Evolutionary conservation across 92 coral and sea anemone species (phyloP), one percentile per base, ranked within the genome.

Genomic region (Blastomussa wellsi): DNA sequence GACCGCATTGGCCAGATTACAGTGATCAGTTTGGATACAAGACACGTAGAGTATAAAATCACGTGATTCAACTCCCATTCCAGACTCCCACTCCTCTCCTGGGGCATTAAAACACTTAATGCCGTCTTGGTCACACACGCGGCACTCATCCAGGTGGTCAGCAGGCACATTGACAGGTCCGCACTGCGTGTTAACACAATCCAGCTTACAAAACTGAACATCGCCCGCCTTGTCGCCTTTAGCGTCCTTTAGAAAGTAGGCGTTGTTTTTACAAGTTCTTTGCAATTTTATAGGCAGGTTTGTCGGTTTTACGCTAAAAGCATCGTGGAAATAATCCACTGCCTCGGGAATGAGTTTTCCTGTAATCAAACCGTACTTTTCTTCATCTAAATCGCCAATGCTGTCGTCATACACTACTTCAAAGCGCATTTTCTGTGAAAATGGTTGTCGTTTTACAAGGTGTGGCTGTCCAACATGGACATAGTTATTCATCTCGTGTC

Each of bases 21-120:
- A 97, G 74, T 97, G 99, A 32, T 84, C 77, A 1, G 99, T 97
- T 84, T 95, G 95, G 52, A 95, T 89, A 33, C 98, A 93, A 28
- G 99, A 95, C 78, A 97, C 99, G 74, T 97, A 97, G 57, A 97
- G 83, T 29, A 97, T 91, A 41, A 97, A 97, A 79, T 97, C 99
- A 64, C 92, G 94, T 20, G 92, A 69, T 16, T 89, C 87, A 20
- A 97, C 95, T 7, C 99, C 99, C 44, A 66, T 84, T 12, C 92
- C 95, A 13, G 88, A 65, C 29, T 39, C 68, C 98, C 98, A 94
- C 60, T 90, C 88, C 29, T 70, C 74, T 2, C 98, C 98, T 13
- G 95, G 94, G 37, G 85, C 92, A 14, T 79, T 77, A 41, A 90
- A 49, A 59, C 99, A 97, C 48, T 87, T 86, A 22, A 79, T 84